These are phyloP conservation scores for Dreissena polymorpha DNA, from an alignment of 1,140 invertebrate species.

Conservation along the genomic window DNA sequence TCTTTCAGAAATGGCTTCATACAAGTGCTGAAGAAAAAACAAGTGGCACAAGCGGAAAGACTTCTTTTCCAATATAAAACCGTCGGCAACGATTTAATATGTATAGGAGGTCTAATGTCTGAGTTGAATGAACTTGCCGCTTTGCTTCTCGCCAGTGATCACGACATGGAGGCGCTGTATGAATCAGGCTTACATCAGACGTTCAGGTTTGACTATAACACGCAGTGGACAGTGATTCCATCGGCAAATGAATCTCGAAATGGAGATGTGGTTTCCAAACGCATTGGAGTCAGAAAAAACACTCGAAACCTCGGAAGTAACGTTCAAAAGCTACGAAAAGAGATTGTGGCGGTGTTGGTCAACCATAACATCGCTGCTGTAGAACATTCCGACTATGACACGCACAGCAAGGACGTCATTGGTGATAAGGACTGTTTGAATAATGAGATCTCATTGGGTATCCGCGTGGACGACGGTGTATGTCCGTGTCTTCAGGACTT, in stretches of 20 bases:
- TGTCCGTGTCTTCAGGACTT: constrained; percentile 46
- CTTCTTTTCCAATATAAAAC: constrained; percentile 6
- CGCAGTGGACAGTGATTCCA: neutral
- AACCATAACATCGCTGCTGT: constrained; percentile 5
- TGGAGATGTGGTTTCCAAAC: neutral
- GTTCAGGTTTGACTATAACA: neutral
- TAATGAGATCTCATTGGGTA: constrained; percentile 23
- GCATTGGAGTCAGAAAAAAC: neutral
- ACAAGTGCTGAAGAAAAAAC: constrained; percentile 56
- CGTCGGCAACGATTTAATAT: neutral
- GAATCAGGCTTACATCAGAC: neutral
- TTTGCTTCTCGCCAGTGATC: constrained; percentile 25
- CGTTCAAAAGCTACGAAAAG: constrained; percentile 30
- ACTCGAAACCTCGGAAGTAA: constrained; percentile 37
- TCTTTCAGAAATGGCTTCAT: constrained; percentile 50
- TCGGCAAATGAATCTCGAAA: neutral
- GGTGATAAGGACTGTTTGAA: constrained; percentile 20
- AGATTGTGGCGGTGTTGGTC: constrained; percentile 31
- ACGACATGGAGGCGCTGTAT: constrained; percentile 14
- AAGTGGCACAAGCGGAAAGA: constrained; percentile 32
- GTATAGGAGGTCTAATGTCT: constrained; percentile 41
- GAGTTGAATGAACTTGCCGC: constrained; percentile 49
- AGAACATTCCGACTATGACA: neutral
- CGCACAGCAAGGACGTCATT: neutral
- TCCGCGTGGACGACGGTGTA: constrained; percentile 21